A percentile compares a stretch with the other conserved stretches of the same genome.
These are phyloP conservation scores for Zeugodacus cucurbitae DNA, from an alignment of 1,140 invertebrate species.

Conservation along the genomic window DNA sequence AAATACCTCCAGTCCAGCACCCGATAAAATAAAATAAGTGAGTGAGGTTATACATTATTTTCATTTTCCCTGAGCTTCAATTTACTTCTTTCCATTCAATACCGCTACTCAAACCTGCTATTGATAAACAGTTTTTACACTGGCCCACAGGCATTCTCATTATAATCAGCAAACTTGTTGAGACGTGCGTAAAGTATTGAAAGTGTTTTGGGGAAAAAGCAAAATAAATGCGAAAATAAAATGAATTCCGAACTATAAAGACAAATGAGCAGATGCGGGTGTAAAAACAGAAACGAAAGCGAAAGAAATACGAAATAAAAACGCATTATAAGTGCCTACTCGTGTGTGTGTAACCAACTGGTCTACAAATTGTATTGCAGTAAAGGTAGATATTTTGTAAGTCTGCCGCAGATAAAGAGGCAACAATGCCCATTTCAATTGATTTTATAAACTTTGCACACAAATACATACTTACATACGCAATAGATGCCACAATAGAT, in stretches of 20 bases:
- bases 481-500: neutral
- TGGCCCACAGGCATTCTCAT: neutral
- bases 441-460: neutral
- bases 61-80: too few relatives aligned
- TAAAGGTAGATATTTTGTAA: neutral
- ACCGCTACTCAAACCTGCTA: neutral
- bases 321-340: neutral
- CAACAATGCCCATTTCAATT: neutral
- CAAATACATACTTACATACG: neutral
- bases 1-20: too few relatives aligned
- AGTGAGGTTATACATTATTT: too few relatives aligned
- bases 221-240: neutral
- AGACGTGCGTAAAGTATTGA: neutral
- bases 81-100: too few relatives aligned
- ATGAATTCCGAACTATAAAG: neutral
- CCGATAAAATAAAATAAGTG: too few relatives aligned
- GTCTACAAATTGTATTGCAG: neutral
- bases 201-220: neutral
- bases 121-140: neutral
- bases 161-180: neutral
- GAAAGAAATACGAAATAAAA: neutral
- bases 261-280: neutral
- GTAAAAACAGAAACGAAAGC: neutral
- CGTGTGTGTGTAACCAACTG: neutral
- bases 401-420: neutral